Conservation (phyloP, 2,888 invertebrate genomes). For the Scrobipalpa atriplicella region DNA sequence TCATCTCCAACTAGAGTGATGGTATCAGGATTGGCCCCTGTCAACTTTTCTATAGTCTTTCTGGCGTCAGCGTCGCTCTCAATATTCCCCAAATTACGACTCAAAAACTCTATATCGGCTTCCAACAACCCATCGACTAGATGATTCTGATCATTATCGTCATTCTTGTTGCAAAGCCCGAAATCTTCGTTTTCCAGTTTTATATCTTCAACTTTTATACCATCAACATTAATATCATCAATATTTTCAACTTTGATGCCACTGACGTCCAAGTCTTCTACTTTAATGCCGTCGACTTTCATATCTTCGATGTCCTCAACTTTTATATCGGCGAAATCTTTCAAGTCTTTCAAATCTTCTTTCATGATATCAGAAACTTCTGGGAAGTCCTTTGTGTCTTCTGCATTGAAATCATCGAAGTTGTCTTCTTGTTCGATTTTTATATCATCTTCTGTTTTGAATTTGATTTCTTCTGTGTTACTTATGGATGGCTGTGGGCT, state of each 20-base stretch:
- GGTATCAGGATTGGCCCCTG: slow-evolving; percentile 75
- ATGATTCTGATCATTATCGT: slow-evolving; percentile 65
- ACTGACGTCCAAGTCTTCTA: slow-evolving; percentile 66
- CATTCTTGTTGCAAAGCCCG: slow-evolving; percentile 68
- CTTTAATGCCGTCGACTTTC: slow-evolving; percentile 73
- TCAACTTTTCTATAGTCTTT: slow-evolving; percentile 78
- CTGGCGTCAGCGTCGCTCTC: slow-evolving; percentile 79
- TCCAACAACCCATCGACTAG: slow-evolving; percentile 75
- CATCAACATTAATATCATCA: slow-evolving; percentile 66
- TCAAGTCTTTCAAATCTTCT: slow-evolving; percentile 51
- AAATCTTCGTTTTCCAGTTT: slow-evolving; percentile 71
- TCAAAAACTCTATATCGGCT: slow-evolving; percentile 78
- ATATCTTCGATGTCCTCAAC: slow-evolving; percentile 77
- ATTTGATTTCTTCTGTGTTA: slow-evolving; percentile 60
- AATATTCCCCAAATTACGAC: slow-evolving; percentile 75
- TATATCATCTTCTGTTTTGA: slow-evolving; percentile 62
- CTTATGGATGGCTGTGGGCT: slow-evolving; percentile 71
- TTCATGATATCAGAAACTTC: slow-evolving; percentile 65
- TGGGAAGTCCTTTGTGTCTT: slow-evolving; percentile 65
- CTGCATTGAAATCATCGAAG: slow-evolving; percentile 70
- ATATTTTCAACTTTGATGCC: slow-evolving; percentile 72
- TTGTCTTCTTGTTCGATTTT: slow-evolving; percentile 69
- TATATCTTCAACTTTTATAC: slow-evolving; percentile 73
- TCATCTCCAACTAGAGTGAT: slow-evolving; percentile 76
- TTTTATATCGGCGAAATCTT: slow-evolving; percentile 73